phyloP scores from a whole-genome alignment of 1,140 invertebrate genomes.

The Lethrus apterus region DNA sequence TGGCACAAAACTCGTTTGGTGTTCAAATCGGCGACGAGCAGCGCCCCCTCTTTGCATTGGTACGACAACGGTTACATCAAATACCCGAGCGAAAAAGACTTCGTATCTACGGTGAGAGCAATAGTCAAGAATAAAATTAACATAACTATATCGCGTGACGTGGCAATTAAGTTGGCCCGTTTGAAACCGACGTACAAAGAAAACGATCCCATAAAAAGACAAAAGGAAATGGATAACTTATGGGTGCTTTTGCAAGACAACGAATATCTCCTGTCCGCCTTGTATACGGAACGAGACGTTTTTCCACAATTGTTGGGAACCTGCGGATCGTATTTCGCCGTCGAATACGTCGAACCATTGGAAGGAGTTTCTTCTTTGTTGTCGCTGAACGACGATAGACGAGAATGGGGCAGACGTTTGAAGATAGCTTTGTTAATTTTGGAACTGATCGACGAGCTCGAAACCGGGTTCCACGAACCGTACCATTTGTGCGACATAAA shows the following conservation, averaged over 20 bases:
- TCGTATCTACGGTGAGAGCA: slow-evolving; percentile 45
- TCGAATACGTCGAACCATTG: slow-evolving; percentile 50
- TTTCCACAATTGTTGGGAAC: slow-evolving; percentile 60
- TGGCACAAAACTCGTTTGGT: slow-evolving; percentile 47
- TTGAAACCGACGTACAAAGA: slow-evolving; percentile 42
- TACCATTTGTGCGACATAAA: slow-evolving; percentile 61
- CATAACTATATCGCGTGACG: slow-evolving; percentile 42
- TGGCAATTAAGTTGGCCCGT: slow-evolving; percentile 42
- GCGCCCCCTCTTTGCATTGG: slow-evolving; percentile 40
- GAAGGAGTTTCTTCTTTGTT: slow-evolving; percentile 36
- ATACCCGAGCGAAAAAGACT: slow-evolving; percentile 49
- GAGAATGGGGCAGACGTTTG: slow-evolving; percentile 46
- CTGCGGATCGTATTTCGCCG: slow-evolving; percentile 54
- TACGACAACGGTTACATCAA: slow-evolving; percentile 42
- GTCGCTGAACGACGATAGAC: slow-evolving; percentile 37
- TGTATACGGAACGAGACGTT: slow-evolving; percentile 51
- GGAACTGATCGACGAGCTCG: slow-evolving; percentile 52
- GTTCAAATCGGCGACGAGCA: slow-evolving; percentile 46
- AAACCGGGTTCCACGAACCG: slow-evolving; percentile 48
- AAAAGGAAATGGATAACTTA: slow-evolving; percentile 54
- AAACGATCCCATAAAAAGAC: slow-evolving; percentile 36
- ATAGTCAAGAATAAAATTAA: slow-evolving; percentile 48
- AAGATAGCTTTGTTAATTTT: slow-evolving; percentile 53
- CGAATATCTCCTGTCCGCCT: slow-evolving; percentile 55
- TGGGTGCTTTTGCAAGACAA: slow-evolving; percentile 58